Conservation (phyloP, 2,888 invertebrate species). For the Cybosia mesomella region DNA sequence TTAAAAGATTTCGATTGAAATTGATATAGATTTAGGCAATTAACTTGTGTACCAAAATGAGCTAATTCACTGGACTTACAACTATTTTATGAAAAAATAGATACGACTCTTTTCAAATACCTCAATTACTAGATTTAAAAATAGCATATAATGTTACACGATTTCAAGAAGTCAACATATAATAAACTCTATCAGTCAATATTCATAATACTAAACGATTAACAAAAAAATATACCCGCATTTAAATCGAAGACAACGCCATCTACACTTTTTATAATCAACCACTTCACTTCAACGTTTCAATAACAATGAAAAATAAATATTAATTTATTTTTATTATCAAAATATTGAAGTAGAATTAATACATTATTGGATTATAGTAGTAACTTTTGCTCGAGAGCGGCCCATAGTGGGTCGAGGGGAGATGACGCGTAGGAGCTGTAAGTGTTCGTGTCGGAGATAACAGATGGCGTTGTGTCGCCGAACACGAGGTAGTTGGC, state of each 20-base stretch:
- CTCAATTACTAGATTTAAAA: background rate
- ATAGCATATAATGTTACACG: constrained; percentile 28
- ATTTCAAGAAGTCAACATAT: constrained; percentile 46
- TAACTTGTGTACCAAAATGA: background rate
- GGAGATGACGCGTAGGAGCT: constrained; percentile 41
- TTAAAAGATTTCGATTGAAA: background rate
- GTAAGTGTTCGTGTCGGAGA: constrained; percentile 44
- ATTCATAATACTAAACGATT: constrained; percentile 38
- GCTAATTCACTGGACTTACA: background rate
- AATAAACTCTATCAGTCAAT: constrained; percentile 54
- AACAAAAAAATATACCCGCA: constrained; percentile 29
- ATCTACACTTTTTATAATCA: constrained; percentile 39
- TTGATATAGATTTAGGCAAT: background rate
- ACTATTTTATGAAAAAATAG: background rate
- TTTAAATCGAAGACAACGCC: constrained; percentile 36
- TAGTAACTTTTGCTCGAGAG: constrained; percentile 72
- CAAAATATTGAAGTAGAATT: constrained; percentile 1
- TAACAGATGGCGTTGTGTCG: constrained; percentile 47
- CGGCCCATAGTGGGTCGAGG: constrained; percentile 75
- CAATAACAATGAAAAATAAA: constrained; percentile 35
- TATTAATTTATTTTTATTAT: constrained; percentile 36
- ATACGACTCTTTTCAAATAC: background rate
- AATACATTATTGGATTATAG: constrained; percentile 41
- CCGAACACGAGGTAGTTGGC: constrained; percentile 55
- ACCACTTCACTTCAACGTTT: constrained; percentile 24